Evolutionary conservation across 2,797 vertebrate species (phyloP), one percentile per base, ranked within the genome.

Genomic region (Acrocephalus scirpaceus): DNA sequence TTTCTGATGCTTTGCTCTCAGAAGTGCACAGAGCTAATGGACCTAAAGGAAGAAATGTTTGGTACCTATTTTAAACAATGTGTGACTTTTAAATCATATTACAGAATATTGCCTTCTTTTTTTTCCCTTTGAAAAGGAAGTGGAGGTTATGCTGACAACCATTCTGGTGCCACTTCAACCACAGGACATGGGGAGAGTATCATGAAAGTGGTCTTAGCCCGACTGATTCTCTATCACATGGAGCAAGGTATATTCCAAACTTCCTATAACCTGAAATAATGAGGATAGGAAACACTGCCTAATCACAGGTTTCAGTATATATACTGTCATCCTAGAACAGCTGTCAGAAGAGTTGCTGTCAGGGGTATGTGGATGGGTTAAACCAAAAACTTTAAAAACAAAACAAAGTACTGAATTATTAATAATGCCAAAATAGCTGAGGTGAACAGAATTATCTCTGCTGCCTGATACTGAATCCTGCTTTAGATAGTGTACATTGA

Each of bases 181-280:
- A 99, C 99, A 5, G 99, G 99, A 67, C 98, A 99, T 8, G 99
- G 99, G n/a, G 99, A 99, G 97, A 98, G 98, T 96, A 99, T 99
- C 96, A 99, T 99, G 98, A 99, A 99, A 97, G 98, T 99, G 86
- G 98, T 98, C 14, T 98, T 99, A 85, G 98, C 98, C 82, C 97
- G 99, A 93, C 98, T 99, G 79, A 95, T 99, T 83, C 98, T 99
- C 66, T 99, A 99, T 96, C 97, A 99, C 97, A 97, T 99, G 97
- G 99, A 99, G 81, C 99, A 99, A 99, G 99, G 99, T 99, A 98
- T 56, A 38, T 51, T 51, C 79, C 86, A 65, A 44, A 82, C 38
- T 86, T 90, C 42, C 62, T 78, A 19, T 73, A 48, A 86, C n/a
- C 53, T 85, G 67, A 87, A 76, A 36, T 81, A 44, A 45, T 27